Conservation (phyloP, 2,113 vertebrate genomes). For the Cervus canadensis region DNA sequence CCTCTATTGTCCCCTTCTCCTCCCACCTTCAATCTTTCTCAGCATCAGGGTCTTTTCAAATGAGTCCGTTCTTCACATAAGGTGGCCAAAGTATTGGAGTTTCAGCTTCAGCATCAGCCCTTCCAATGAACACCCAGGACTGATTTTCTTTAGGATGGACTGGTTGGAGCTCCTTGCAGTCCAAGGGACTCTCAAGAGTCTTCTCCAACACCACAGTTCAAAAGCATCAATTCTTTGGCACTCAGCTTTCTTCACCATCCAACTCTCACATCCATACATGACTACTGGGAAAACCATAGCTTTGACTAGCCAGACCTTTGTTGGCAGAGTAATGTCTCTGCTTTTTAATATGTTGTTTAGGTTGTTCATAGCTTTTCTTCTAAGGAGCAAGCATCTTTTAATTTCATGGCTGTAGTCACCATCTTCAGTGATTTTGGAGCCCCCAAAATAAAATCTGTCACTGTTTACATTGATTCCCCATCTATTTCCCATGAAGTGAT, state of each 20-base stretch:
- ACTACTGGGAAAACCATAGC: not conserved
- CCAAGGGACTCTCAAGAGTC: not conserved
- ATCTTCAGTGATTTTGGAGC: not conserved
- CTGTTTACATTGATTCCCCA: not conserved
- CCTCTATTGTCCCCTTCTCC: not conserved
- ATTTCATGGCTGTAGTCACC: not conserved
- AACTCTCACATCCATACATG: not conserved
- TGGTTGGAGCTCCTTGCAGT: not conserved
- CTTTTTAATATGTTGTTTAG: not conserved
- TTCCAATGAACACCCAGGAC: not conserved
- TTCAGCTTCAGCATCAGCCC: not conserved
- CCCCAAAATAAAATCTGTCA: accelerated
- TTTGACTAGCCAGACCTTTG: not conserved
- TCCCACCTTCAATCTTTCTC: not conserved
- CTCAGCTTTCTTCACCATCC: not conserved
- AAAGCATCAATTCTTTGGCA: not conserved
- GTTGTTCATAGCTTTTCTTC: not conserved
- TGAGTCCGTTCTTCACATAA: accelerated
- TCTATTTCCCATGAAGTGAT: not conserved
- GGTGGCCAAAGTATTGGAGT: not conserved
- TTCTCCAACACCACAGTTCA: not conserved
- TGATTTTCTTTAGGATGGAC: not conserved
- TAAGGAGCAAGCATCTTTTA: not conserved
- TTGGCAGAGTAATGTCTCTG: not conserved
- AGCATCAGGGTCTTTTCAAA: not conserved